A percentile compares a stretch with the other conserved stretches of the same genome.
Evolutionary conservation across 2,888 invertebrate genomes (phyloP).

Genomic region (Lasius fuliginosus): DNA sequence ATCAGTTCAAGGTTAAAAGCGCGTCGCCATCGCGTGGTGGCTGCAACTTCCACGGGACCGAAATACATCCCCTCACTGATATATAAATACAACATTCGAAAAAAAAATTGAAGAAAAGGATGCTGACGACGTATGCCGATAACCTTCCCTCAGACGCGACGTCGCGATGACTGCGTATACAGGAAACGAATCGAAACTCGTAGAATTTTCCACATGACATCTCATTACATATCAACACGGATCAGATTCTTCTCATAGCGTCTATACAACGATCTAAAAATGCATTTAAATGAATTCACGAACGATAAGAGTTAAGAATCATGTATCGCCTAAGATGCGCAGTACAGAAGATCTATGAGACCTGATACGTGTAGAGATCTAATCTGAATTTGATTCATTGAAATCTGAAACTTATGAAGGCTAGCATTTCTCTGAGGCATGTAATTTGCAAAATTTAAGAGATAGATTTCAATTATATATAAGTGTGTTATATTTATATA

Average conservation of each 20-base stretch:
- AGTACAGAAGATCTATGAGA: not conserved
- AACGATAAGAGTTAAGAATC: not conserved
- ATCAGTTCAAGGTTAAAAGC: constrained; percentile 85
- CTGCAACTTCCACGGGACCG: constrained; percentile 73
- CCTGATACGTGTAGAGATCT: not conserved
- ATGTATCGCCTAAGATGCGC: not conserved
- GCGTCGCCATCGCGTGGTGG: constrained; percentile 69
- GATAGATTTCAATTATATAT: not conserved
- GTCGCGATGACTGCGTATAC: constrained; percentile 3
- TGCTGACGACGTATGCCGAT: constrained; percentile 24
- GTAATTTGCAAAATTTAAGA: not conserved
- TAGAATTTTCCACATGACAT: not conserved
- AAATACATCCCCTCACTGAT: constrained; percentile 81
- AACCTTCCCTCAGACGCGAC: constrained; percentile 31
- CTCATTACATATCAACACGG: not conserved
- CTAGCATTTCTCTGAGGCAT: not conserved
- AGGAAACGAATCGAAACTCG: constrained; percentile 31
- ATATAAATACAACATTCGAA: constrained; percentile 79
- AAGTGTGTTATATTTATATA: not conserved
- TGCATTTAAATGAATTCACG: not conserved
- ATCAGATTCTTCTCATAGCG: not conserved
- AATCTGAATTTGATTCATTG: not conserved
- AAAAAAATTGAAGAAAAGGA: constrained; percentile 23
- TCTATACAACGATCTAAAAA: constrained; percentile 4
- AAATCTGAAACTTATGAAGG: not conserved